Conservation (phyloP, 2,888 invertebrate genomes). For the Dinocampus coccinellae region DNA sequence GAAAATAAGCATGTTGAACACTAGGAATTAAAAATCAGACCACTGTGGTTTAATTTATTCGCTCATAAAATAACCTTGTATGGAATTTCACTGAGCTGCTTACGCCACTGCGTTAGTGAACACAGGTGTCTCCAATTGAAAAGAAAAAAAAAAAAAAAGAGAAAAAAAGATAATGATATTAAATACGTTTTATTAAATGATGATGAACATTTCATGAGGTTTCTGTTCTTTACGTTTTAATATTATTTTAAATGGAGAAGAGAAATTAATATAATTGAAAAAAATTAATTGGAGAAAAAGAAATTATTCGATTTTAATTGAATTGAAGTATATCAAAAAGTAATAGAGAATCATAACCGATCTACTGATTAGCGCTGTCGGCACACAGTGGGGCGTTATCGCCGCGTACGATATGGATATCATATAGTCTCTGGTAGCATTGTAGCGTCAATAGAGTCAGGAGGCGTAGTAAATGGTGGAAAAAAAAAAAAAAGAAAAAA, state of each 20-base stretch:
- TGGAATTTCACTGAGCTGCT: conserved; percentile 4
- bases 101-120: conserved; percentile 1
- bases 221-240: background rate
- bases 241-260: too few relatives aligned
- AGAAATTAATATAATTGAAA: background rate
- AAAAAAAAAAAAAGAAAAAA: background rate
- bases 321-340: background rate
- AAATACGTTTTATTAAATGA: background rate
- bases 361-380: background rate
- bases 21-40: background rate
- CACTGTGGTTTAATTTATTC: background rate
- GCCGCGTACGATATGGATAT: conserved; percentile 27
- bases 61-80: conserved; percentile 14
- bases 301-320: background rate
- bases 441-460: conserved; percentile 17
- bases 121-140: background rate
- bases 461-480: conserved; percentile 18
- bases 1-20: conserved; percentile 5
- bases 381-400: conserved; percentile 33
- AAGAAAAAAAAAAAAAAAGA: background rate
- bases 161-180: too few relatives aligned
- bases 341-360: background rate
- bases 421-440: conserved; percentile 10
- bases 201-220: background rate
- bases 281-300: background rate